Evolutionary conservation across 2,888 invertebrate species (phyloP), one percentile per base, ranked within the genome.

Genomic region (Rambutsinella grinnellia): DNA sequence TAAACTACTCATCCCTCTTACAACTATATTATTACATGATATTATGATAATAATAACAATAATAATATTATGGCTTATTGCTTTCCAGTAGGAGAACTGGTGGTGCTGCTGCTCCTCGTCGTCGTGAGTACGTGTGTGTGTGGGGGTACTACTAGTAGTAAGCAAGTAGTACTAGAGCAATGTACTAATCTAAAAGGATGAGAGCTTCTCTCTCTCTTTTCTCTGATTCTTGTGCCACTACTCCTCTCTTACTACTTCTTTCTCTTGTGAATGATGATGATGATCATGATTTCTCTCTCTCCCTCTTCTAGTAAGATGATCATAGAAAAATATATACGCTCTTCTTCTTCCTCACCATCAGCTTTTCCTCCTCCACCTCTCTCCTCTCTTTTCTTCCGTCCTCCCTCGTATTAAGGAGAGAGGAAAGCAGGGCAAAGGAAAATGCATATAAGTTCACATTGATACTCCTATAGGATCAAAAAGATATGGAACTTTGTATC

Each of bases 21-120:
- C n/a, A n/a, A n/a, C n/a, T n/a, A n/a, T n/a, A n/a, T n/a, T n/a
- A n/a, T n/a, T n/a, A n/a, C n/a, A n/a, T n/a, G n/a, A n/a, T n/a
- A 26, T 57, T 13, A 57, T 24, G 57, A 66, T 57, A 46, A 56
- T 65, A 53, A 65, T 57, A 57, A 66, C 46, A 66, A 57, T 66
- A 21, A 51, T 62, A 49, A 67, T 58, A 36, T 28, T 72, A 61
- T 66, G 60, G 67, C 74, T 74, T 74, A 74, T 74, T 74, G 74
- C 74, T 74, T 74, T 74, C 60, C 51, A 46, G 46, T 62, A 17
- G 6, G 19, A 44, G 36, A 46, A 26, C 28, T 26, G 47, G 24
- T 61, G 47, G 47, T 47, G 6, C 44, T 2, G 24, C n/a, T n/a
- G n/a, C n/a, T n/a, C n/a, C n/a, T n/a, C n/a, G n/a, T n/a, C n/a